Conservation (phyloP, 2,888 invertebrate species). For the Pandemis corylana region DNA sequence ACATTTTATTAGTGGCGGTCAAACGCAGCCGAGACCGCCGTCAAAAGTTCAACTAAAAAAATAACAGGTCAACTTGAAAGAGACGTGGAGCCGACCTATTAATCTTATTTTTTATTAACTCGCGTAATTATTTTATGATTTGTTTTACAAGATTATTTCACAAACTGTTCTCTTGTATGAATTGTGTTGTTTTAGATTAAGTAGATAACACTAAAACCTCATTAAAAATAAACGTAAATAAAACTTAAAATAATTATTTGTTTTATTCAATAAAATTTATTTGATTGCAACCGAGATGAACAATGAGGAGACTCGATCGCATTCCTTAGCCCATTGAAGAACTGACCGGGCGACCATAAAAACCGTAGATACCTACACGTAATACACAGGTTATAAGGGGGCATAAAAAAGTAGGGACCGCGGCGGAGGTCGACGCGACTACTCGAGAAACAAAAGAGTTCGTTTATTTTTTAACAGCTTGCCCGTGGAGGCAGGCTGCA, state of each 20-base stretch:
- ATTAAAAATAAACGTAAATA: background rate
- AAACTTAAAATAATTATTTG: slow-evolving; percentile 35
- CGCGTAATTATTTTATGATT: background rate
- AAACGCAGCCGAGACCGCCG: slow-evolving; percentile 81
- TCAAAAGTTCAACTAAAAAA: slow-evolving; percentile 81
- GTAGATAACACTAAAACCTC: background rate
- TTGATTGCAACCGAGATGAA: slow-evolving; percentile 47
- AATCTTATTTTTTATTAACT: slow-evolving; percentile 58
- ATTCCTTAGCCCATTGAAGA: slow-evolving; percentile 84
- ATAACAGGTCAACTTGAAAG: slow-evolving; percentile 82
- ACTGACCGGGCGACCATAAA: slow-evolving; percentile 83
- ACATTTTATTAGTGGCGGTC: slow-evolving; percentile 84
- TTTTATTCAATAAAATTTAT: slow-evolving; percentile 40
- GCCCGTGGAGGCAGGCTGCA: slow-evolving; percentile 83
- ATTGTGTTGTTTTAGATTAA: background rate
- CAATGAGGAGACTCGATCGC: slow-evolving; percentile 82
- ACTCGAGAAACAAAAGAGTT: slow-evolving; percentile 84
- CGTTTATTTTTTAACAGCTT: slow-evolving; percentile 86
- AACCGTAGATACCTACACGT: slow-evolving; percentile 84
- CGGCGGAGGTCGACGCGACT: slow-evolving; percentile 84
- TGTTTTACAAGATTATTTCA: background rate
- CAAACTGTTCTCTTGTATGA: background rate
- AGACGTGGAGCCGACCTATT: slow-evolving; percentile 76
- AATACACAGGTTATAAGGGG: slow-evolving; percentile 84
- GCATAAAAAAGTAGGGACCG: slow-evolving; percentile 83